These are phyloP conservation scores for Antedon bifida DNA, from an alignment of 35 echinoderm and acorn worm species.

Conservation along the genomic window DNA sequence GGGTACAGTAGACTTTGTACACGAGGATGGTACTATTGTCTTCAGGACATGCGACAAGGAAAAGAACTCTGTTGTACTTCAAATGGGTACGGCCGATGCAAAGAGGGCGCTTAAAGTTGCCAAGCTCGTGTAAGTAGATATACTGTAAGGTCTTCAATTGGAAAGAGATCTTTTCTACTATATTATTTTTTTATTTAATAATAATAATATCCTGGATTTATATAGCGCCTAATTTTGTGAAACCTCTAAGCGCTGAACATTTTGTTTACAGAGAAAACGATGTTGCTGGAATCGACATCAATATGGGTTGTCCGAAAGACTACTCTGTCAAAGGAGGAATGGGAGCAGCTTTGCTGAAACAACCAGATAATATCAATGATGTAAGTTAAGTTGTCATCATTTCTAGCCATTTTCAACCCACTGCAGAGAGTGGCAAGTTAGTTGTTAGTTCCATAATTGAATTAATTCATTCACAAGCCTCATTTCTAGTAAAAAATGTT, in stretches of 20 bases:
- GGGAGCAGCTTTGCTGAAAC: conserved; percentile 68
- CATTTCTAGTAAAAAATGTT: too few relatives aligned
- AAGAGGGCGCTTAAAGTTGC: conserved; percentile 60
- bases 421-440: too few relatives aligned
- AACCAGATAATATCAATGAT: conserved; percentile 57
- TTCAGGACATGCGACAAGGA: conserved; percentile 72
- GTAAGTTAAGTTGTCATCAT: conserved; percentile 9
- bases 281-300: conserved; percentile 87
- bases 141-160: too few relatives aligned
- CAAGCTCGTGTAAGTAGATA: conserved; percentile 70
- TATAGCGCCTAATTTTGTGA: too few relatives aligned
- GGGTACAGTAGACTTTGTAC: conserved; percentile 65
- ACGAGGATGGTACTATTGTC: conserved; percentile 35
- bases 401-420: too few relatives aligned
- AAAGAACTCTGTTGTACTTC: conserved; percentile 46
- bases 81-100: conserved; percentile 84
- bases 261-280: conserved; percentile 79
- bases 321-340: conserved; percentile 82
- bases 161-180: too few relatives aligned
- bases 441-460: too few relatives aligned
- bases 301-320: conserved; percentile 94
- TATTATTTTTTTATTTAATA: too few relatives aligned
- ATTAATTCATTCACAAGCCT: too few relatives aligned
- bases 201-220: too few relatives aligned
- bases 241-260: too few relatives aligned